Percentiles rank a stretch among this genome's conserved stretches.
phyloP scores from a whole-genome alignment of 2,797 vertebrate species.

The Valencia hispanica region DNA sequence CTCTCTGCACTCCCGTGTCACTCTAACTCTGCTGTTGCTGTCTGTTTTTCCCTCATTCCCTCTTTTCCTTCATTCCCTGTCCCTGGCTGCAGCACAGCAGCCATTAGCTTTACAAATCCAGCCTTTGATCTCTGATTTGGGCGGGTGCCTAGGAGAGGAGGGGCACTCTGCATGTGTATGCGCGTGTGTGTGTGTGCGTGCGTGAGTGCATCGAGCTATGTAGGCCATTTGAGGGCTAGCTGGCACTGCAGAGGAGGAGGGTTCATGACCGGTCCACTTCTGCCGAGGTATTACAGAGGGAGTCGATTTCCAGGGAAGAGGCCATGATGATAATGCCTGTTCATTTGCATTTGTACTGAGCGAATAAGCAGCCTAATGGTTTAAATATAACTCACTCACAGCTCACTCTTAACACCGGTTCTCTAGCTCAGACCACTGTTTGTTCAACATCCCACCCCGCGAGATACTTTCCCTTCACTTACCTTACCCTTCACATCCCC shows the following conservation, averaged over 20 bases:
- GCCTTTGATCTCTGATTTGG: slow-evolving; percentile 98
- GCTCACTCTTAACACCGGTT: slow-evolving; percentile 66
- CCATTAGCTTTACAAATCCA: slow-evolving; percentile 99
- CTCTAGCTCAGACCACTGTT: slow-evolving; percentile 46
- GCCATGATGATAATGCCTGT: slow-evolving; percentile 72
- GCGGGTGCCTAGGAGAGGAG: slow-evolving; percentile 82
- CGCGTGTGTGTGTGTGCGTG: background rate
- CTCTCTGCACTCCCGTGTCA: slow-evolving; percentile 45
- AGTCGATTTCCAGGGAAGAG: slow-evolving; percentile 75
- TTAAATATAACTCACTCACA: slow-evolving; percentile 79
- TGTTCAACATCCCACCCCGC: slow-evolving; percentile 28
- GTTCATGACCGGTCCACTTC: slow-evolving; percentile 78
- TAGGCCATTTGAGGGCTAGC: slow-evolving; percentile 71
- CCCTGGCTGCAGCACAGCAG: slow-evolving; percentile 91
- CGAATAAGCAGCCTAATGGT: slow-evolving; percentile 80
- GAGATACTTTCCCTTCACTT: slow-evolving; percentile 46
- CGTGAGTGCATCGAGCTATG: slow-evolving; percentile 53
- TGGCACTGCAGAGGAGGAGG: slow-evolving; percentile 76
- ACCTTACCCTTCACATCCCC: slow-evolving; percentile 65
- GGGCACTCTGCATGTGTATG: slow-evolving; percentile 59
- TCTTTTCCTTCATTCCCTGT: slow-evolving; percentile 62
- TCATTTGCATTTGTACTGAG: slow-evolving; percentile 81
- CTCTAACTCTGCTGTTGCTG: slow-evolving; percentile 58
- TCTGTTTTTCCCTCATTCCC: slow-evolving; percentile 62
- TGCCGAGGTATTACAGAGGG: slow-evolving; percentile 74